Evolutionary conservation across 30 jellyfish, hydroid and myxozoan species (phyloP), one percentile per base, ranked within the genome.

Genomic region (Morbakka virulenta): DNA sequence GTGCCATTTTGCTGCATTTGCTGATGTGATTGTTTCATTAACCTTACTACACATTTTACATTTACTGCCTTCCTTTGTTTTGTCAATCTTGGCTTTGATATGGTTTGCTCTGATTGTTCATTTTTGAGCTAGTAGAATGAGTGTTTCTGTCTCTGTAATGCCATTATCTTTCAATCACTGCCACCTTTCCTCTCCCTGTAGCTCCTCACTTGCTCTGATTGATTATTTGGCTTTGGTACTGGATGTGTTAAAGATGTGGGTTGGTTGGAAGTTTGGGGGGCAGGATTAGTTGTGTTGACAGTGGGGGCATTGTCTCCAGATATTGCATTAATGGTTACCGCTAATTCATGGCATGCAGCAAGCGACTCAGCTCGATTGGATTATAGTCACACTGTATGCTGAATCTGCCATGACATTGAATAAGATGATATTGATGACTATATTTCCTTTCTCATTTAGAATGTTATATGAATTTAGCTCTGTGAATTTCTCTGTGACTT

Each of bases 211-310:
- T 52, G 68, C 77, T 65, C 77, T 65, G 62, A 65, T 25, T 65
- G 77, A 28, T 32, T 29, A 65, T 65, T 32, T 65, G 77, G 30
- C 30, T 0, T 52, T 65, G 69, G 68, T 28, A 65, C 77, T 65
- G 77, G 57, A 65, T 22, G 77, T 65, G 77, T 65, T 65, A 61
- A 24, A 0, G 77, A 65, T 25, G 77, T 22, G 69, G 69, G 77
- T 29, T 65, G 77, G 77, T 65, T 65, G 77, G 77, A 65, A 28
- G 77, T 65, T 65, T 65, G 68, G 77, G 73, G 77, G 77, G 77
- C 77, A 65, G 69, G 77, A 65, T 65, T 65, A 61, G 57, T 61
- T 65, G 77, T 65, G 77, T 4, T 64, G 62, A 53, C 62, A 31
- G 77, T 26, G 69, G 77, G 0, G 77, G 62, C 30, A 9, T 17